phyloP scores from a whole-genome alignment of 2,113 vertebrate species.

The Colossoma macropomum region DNA sequence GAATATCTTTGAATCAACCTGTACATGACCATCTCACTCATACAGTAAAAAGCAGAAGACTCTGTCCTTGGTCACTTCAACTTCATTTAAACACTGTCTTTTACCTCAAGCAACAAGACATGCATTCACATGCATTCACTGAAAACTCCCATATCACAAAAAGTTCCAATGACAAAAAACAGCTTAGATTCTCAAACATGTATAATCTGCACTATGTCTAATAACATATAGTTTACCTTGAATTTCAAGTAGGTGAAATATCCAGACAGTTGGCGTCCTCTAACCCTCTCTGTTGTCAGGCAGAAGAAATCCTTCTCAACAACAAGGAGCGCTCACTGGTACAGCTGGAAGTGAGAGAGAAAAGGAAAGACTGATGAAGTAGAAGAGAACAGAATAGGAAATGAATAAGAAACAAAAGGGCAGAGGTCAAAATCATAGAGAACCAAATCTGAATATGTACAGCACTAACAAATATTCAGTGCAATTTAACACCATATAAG shows the following conservation, averaged over 20 bases:
- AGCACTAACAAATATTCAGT: too few species aligned
- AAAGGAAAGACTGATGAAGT: slow-evolving; percentile 7
- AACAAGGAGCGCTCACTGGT: slow-evolving; percentile 9
- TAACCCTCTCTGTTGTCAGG: slow-evolving; percentile 46
- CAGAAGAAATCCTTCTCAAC: slow-evolving; percentile 32
- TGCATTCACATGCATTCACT: too few species aligned
- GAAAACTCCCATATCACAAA: too few species aligned
- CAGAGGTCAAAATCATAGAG: slow-evolving; percentile 23
- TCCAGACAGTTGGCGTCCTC: slow-evolving; percentile 31
- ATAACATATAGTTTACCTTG: slow-evolving; percentile 25
- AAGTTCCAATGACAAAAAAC: too few species aligned
- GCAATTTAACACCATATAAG: too few species aligned
- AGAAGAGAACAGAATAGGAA: slow-evolving; percentile 22
- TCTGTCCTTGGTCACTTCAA: too few species aligned
- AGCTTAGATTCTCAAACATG: too few species aligned
- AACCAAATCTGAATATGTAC: neutral
- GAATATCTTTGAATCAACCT: neutral
- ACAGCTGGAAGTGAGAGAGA: slow-evolving; percentile 1
- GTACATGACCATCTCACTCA: neutral
- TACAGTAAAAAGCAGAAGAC: too few species aligned
- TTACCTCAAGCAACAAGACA: too few species aligned
- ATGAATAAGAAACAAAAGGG: slow-evolving; percentile 48
- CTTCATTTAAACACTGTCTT: too few species aligned
- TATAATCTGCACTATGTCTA: too few species aligned
- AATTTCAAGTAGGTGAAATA: slow-evolving; percentile 39